phyloP scores from a whole-genome alignment of 2,888 invertebrate genomes.

The Diachrysia chrysitis region DNA sequence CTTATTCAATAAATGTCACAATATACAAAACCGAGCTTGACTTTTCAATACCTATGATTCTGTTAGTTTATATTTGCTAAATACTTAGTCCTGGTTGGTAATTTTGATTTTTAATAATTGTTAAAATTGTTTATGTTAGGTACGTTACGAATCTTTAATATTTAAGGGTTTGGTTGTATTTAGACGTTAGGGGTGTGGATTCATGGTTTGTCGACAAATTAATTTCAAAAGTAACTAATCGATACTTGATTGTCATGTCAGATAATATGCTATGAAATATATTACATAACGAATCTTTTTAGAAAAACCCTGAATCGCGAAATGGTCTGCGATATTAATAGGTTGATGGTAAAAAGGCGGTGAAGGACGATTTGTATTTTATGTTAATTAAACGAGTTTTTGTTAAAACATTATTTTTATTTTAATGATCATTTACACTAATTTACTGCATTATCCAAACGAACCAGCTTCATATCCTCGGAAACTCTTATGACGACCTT shows the following conservation, averaged over 20 bases:
- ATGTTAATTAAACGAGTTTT: constrained; percentile 53
- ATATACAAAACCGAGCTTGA: too few relatives aligned
- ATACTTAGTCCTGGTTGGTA: too few relatives aligned
- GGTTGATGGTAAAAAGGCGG: constrained; percentile 28
- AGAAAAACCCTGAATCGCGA: constrained; percentile 8
- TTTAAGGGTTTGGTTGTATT: not conserved
- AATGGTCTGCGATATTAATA: constrained; percentile 31
- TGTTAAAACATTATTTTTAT: constrained; percentile 38
- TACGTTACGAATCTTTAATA: not conserved
- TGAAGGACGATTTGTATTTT: constrained; percentile 43
- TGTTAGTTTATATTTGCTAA: too few relatives aligned
- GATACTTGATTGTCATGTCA: not conserved
- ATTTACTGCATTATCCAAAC: constrained; percentile 50
- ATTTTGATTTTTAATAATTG: too few relatives aligned
- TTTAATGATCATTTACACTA: constrained; percentile 36
- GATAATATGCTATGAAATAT: not conserved
- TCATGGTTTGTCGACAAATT: not conserved
- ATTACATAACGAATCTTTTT: constrained; percentile 7
- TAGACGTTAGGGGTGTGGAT: not conserved
- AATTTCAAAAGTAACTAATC: not conserved
- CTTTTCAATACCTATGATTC: too few relatives aligned
- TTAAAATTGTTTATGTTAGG: too few relatives aligned
- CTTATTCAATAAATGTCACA: not conserved
- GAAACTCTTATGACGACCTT: constrained; percentile 91
- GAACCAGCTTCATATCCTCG: constrained; percentile 88